Evolutionary conservation across 2,888 invertebrate species (phyloP).

Genomic region (Drosophila quinaria): DNA sequence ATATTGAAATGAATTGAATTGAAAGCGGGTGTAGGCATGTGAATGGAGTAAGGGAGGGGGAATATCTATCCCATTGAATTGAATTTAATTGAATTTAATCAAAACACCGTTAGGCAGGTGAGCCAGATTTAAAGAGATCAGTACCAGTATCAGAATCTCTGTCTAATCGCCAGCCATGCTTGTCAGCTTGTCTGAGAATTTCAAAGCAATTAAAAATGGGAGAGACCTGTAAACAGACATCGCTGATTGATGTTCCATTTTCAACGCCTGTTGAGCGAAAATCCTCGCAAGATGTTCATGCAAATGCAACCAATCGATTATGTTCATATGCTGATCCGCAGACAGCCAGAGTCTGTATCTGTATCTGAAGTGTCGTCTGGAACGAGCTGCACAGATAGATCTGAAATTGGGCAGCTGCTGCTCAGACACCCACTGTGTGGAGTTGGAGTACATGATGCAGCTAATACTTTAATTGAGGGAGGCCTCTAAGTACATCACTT

Average conservation of each 20-base stretch:
- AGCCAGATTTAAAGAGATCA: slow-evolving; percentile 59
- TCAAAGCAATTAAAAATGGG: slow-evolving; percentile 71
- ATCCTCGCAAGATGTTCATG: slow-evolving; percentile 39
- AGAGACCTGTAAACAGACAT: slow-evolving; percentile 21
- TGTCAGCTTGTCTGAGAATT: slow-evolving; percentile 65
- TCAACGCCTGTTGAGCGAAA: slow-evolving; percentile 53
- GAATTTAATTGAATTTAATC: slow-evolving; percentile 70
- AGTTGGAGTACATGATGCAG: slow-evolving; percentile 4
- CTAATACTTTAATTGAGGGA: slow-evolving; percentile 70
- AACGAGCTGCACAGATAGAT: slow-evolving; percentile 5
- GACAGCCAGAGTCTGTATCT: slow-evolving; percentile 13
- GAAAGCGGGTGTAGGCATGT: slow-evolving; percentile 35
- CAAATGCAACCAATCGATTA: slow-evolving; percentile 58
- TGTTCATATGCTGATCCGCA: slow-evolving; percentile 13
- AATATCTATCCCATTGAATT: slow-evolving; percentile 41
- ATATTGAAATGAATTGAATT: slow-evolving; percentile 40
- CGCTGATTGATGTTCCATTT: slow-evolving; percentile 59
- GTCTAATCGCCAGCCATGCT: slow-evolving; percentile 42
- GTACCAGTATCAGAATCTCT: slow-evolving; percentile 33
- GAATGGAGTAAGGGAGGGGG: background rate
- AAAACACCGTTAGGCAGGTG: slow-evolving; percentile 65
- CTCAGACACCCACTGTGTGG: slow-evolving; percentile 34
- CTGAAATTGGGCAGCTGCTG: slow-evolving; percentile 23
- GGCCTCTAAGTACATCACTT: slow-evolving; percentile 64
- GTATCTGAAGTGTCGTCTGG: slow-evolving; percentile 45